These are phyloP conservation scores for Charina bottae DNA, from an alignment of 2,113 vertebrate species.

Conservation along the genomic window DNA sequence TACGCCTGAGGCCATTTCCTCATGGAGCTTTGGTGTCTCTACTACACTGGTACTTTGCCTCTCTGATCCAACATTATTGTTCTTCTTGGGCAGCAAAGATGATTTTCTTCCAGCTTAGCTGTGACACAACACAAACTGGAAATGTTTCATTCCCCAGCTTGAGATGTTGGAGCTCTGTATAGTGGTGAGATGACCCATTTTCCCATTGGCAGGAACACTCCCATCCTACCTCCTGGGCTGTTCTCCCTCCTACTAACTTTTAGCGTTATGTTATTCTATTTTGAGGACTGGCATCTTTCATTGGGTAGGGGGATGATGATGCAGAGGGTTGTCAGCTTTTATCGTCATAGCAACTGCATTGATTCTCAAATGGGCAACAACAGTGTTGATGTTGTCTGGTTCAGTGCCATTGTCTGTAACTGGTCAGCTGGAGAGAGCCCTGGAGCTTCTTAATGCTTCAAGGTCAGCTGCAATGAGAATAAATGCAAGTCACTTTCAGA, in stretches of 20 bases:
- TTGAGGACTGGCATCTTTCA: not conserved
- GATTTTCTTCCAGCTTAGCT: not conserved
- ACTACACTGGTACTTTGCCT: not conserved
- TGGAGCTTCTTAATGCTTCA: not conserved
- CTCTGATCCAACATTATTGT: not conserved
- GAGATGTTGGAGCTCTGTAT: not conserved
- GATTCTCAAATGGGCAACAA: not conserved
- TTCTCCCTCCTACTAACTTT: not conserved
- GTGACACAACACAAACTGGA: not conserved
- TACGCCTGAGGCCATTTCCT: not conserved
- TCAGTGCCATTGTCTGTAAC: not conserved
- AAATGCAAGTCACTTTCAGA: not conserved
- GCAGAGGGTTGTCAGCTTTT: not conserved
- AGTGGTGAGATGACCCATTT: not conserved
- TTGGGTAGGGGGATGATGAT: not conserved
- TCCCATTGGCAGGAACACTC: not conserved
- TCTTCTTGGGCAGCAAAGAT: not conserved
- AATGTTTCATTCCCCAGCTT: not conserved
- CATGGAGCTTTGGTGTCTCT: not conserved
- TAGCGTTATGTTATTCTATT: not conserved
- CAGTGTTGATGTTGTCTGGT: not conserved
- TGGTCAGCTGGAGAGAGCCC: not conserved
- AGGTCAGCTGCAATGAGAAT: not conserved
- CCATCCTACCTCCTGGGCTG: not conserved
- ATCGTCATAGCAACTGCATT: not conserved